A percentile compares a stretch with the other conserved stretches of the same genome.
phyloP scores from a whole-genome alignment of 2,113 vertebrate genomes.

The Campylorhamphus procurvoides region DNA sequence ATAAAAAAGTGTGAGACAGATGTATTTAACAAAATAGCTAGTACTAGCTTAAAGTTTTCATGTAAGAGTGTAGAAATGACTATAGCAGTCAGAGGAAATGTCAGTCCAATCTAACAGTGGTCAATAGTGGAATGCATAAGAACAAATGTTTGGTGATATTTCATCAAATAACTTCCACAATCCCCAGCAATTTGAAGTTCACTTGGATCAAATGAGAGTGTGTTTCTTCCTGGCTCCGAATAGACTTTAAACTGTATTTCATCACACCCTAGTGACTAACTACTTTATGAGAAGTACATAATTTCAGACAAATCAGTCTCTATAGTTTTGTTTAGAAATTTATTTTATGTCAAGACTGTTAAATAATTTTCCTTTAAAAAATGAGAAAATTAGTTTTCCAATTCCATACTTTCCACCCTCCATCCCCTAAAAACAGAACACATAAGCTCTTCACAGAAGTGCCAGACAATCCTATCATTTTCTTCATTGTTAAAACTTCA shows the following conservation, averaged over 20 bases:
- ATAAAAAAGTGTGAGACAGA: neutral
- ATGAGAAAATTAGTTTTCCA: neutral
- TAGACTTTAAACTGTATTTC: neutral
- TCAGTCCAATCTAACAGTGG: neutral
- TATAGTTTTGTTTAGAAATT: neutral
- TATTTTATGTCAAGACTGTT: neutral
- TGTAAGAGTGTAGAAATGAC: neutral
- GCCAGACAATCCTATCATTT: neutral
- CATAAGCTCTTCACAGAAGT: neutral
- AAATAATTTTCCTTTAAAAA: neutral
- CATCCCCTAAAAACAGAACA: neutral
- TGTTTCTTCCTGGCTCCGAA: neutral
- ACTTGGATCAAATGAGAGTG: neutral
- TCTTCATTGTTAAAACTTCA: neutral
- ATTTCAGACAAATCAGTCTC: neutral
- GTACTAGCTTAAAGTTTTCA: neutral
- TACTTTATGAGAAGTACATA: neutral
- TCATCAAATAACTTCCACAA: neutral
- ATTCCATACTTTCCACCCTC: rapidly evolving
- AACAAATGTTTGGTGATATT: neutral
- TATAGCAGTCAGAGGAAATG: neutral
- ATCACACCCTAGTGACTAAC: neutral
- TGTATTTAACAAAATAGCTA: neutral
- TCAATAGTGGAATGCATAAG: neutral
- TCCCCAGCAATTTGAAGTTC: neutral